Conservation (phyloP, 2,888 invertebrate species). For the Troglohyphantes excavatus region DNA sequence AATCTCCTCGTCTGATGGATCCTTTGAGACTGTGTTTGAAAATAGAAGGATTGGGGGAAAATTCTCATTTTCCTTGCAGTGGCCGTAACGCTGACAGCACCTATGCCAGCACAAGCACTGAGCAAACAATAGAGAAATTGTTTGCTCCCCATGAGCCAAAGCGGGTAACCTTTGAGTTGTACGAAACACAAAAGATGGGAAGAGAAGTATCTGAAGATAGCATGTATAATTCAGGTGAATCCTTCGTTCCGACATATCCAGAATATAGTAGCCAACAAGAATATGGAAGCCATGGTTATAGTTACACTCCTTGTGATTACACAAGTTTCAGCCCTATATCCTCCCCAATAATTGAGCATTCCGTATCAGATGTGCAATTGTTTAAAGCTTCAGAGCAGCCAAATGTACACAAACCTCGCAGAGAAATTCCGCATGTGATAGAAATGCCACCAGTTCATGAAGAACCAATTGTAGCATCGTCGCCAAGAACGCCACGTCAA, state of each 20-base stretch:
- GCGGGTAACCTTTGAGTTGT: conserved; percentile 79
- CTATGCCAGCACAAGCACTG: conserved; percentile 76
- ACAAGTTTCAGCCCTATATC: conserved; percentile 69
- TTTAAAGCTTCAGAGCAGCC: conserved; percentile 62
- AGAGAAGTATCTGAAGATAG: conserved; percentile 77
- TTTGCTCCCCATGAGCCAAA: conserved; percentile 79
- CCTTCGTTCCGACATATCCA: conserved; percentile 79
- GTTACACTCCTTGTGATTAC: conserved; percentile 77
- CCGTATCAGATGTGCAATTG: conserved; percentile 74
- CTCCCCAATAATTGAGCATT: conserved; percentile 78
- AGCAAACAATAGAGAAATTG: conserved; percentile 72
- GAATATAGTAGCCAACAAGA: conserved; percentile 79
- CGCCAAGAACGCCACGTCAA: conserved; percentile 56
- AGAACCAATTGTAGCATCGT: conserved; percentile 67
- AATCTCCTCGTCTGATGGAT: conserved; percentile 61
- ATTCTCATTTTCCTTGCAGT: conserved; percentile 16
- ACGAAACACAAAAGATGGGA: conserved; percentile 75
- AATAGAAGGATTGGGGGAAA: conserved; percentile 56
- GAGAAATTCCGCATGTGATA: conserved; percentile 49
- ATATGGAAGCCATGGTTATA: conserved; percentile 78
- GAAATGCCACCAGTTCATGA: conserved; percentile 72
- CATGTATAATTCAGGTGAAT: conserved; percentile 77
- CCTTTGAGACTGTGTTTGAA: conserved; percentile 65
- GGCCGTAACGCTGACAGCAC: conserved; percentile 64
- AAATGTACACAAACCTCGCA: conserved; percentile 59